Percentiles rank a stretch among this genome's conserved stretches.
These are phyloP conservation scores for Diprion similis DNA, from an alignment of 1,140 invertebrate species.

Conservation along the genomic window DNA sequence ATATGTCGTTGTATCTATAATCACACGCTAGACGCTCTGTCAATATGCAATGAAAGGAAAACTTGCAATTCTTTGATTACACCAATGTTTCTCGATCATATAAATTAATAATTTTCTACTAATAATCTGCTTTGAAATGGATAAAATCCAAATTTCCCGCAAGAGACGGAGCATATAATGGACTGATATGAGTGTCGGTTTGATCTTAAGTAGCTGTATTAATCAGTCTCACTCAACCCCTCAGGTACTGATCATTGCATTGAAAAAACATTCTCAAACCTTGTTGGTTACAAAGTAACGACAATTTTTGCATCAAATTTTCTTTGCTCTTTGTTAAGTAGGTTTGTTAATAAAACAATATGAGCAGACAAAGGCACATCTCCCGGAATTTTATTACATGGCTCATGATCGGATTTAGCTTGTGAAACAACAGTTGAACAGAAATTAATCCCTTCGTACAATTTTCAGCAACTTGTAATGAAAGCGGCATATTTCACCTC, in stretches of 20 bases:
- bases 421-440: not conserved
- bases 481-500: not conserved
- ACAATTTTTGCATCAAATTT: no score
- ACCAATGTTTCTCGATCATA: not conserved
- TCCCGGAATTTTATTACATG: no score
- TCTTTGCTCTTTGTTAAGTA: no score
- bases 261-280: conserved; percentile 32
- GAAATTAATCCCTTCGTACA: not conserved
- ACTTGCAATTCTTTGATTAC: no score
- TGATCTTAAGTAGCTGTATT: conserved; percentile 31
- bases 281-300: no score
- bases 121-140: not conserved
- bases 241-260: conserved; percentile 33
- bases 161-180: conserved; percentile 24
- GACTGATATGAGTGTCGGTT: conserved; percentile 41
- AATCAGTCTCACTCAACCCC: conserved; percentile 29
- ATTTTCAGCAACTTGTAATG: not conserved
- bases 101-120: not conserved
- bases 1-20: no score
- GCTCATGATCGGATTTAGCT: no score
- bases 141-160: not conserved
- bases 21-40: no score
- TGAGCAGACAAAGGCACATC: no score
- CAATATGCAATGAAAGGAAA: no score
- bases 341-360: no score